phyloP scores from a whole-genome alignment of 1,140 invertebrate species.

The Homalodisca vitripennis region DNA sequence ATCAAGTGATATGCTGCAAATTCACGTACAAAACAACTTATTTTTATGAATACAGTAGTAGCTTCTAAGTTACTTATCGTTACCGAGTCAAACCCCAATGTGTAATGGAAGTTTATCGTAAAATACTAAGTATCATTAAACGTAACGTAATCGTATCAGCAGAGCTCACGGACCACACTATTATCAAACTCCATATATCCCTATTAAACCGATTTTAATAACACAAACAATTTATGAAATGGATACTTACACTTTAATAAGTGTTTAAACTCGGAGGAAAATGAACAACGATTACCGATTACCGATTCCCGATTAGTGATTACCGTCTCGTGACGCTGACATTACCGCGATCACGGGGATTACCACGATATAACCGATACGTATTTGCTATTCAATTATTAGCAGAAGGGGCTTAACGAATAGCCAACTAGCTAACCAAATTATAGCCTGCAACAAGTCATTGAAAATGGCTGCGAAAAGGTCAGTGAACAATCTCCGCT shows the following conservation, averaged over 20 bases:
- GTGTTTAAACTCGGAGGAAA: slow-evolving; percentile 12
- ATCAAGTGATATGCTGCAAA: no score
- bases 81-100: no score
- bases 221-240: slow-evolving; percentile 13
- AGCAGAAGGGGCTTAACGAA: slow-evolving; percentile 14
- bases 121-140: no score
- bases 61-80: no score
- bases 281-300: neutral
- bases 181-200: no score
- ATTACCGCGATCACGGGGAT: slow-evolving; percentile 19
- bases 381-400: slow-evolving; percentile 26
- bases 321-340: neutral
- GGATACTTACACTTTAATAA: slow-evolving; percentile 23
- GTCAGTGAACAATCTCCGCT: slow-evolving; percentile 4
- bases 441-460: slow-evolving; percentile 18
- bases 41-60: no score
- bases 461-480: no score
- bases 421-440: neutral
- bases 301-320: no score
- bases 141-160: no score
- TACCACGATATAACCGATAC: slow-evolving; percentile 14
- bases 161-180: no score
- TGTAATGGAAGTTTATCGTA: no score
- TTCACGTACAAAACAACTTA: no score
- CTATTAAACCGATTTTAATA: slow-evolving; percentile 3